Base-by-base conservation (phyloP, 2,113 vertebrate genomes). In the Columba janthina region DNA sequence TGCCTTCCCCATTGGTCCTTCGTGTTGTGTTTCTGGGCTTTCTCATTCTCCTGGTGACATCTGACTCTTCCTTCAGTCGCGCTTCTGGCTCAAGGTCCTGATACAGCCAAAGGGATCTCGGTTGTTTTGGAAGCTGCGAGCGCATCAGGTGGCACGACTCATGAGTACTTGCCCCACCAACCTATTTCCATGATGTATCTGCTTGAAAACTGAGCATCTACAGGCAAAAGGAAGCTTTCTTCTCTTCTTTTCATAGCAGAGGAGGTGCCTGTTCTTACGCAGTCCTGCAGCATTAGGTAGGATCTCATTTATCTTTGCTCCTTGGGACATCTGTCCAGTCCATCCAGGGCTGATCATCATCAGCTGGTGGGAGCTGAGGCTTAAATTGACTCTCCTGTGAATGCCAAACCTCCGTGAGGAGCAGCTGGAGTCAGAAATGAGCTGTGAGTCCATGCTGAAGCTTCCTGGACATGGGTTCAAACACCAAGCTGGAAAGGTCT, bases 391-490 rank as follows among this genome's bases (percentile, higher is more conserved):
- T 90, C 15, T 48, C 10, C 86, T 32, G 18, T 16, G 50, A 57
- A 25, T 29, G 11, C n/a, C 9, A 54, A 29, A 36, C 21, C 34
- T 85, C 25, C 18, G 8, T 3, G 51, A 79, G 78, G 36, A 76
- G 56, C 36, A 77, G 38, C 65, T 69, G 48, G 54, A 38, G 51
- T 26, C 21, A 24, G 48, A 64, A 71, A 24, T 8, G 69, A 81
- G 13, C 62, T 38, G 58, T 60, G 34, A 24, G 38, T 38, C 90
- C 0, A 0, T 10, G n/a, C 36, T 15, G 61, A 72, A 91, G 15
- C 61, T 72, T 24, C 36, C 44, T 29, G 40, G 50, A 72, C 0
- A 0, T 28, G 57, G n/a, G 51, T 15, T 14, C 0, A 2, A 40
- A 67, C 54, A 31, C 38, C 22, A 20, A 32, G 8, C 26, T 78